These are phyloP conservation scores for Euthynnus affinis DNA, from an alignment of 2,797 vertebrate species.

Conservation along the genomic window DNA sequence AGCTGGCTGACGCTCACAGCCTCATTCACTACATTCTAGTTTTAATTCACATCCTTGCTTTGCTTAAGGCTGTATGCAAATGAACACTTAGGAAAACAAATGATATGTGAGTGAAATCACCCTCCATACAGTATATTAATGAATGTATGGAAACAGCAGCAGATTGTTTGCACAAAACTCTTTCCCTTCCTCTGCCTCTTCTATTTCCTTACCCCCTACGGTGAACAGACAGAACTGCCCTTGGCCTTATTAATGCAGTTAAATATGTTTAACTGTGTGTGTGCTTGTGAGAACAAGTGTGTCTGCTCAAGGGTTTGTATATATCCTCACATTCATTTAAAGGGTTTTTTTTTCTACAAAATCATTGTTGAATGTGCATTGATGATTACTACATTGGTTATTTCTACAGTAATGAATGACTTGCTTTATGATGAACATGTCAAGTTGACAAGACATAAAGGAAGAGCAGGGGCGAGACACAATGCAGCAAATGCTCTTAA, in stretches of 20 bases:
- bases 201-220: constrained; percentile 17
- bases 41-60: constrained; percentile 30
- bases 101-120: constrained; percentile 48
- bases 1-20: neutral
- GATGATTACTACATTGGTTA: constrained; percentile 8
- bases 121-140: constrained; percentile 39
- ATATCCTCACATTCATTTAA: constrained; percentile 15
- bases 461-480: neutral
- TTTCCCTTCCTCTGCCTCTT: neutral
- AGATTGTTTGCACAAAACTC: constrained; percentile 36
- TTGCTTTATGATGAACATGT: constrained; percentile 10
- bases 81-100: constrained; percentile 56
- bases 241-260: constrained; percentile 40
- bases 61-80: constrained; percentile 62
- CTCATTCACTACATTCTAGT: constrained; percentile 28
- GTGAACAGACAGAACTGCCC: constrained; percentile 41
- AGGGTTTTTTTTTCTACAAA: neutral
- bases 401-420: constrained; percentile 3
- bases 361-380: neutral
- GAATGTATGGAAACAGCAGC: constrained; percentile 44
- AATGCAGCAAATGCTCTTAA: constrained; percentile 34
- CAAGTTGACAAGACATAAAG: neutral
- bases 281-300: constrained; percentile 8
- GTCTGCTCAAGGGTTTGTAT: constrained; percentile 18
- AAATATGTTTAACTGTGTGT: constrained; percentile 41